phyloP scores from a whole-genome alignment of 2,113 vertebrate species.

The Rhinichthys klamathensis region DNA sequence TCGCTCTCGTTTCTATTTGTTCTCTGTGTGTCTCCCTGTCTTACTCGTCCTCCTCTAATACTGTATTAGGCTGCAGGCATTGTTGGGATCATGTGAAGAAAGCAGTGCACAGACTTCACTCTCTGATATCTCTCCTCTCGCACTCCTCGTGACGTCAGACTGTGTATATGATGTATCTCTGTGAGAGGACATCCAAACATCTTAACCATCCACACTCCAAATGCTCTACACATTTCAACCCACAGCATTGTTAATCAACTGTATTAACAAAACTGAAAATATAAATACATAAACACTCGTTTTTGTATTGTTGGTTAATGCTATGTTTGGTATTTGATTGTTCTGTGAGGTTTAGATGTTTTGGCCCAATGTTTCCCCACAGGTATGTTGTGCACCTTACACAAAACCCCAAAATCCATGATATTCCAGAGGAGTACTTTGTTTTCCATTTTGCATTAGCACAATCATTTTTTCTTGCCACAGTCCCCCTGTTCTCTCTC shows the following conservation, averaged over 20 bases:
- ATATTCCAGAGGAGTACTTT: neutral
- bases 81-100: slow-evolving; percentile 31
- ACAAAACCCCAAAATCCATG: neutral
- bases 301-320: neutral
- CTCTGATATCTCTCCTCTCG: neutral
- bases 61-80: slow-evolving; percentile 23
- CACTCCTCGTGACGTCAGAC: neutral
- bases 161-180: too few relatives aligned
- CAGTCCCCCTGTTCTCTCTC: neutral
- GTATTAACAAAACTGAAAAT: neutral
- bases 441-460: neutral
- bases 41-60: slow-evolving; percentile 18
- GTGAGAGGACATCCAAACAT: neutral
- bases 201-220: neutral
- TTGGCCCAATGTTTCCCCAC: neutral
- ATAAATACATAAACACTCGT: neutral
- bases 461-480: neutral
- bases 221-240: neutral
- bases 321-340: neutral
- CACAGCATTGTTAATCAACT: neutral
- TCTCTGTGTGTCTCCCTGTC: neutral
- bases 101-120: neutral
- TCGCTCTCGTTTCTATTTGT: neutral
- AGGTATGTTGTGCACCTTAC: neutral
- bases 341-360: neutral